These are phyloP conservation scores for Acrossocheilus wenchowensis DNA, from an alignment of 2,797 vertebrate species.

Conservation along the genomic window DNA sequence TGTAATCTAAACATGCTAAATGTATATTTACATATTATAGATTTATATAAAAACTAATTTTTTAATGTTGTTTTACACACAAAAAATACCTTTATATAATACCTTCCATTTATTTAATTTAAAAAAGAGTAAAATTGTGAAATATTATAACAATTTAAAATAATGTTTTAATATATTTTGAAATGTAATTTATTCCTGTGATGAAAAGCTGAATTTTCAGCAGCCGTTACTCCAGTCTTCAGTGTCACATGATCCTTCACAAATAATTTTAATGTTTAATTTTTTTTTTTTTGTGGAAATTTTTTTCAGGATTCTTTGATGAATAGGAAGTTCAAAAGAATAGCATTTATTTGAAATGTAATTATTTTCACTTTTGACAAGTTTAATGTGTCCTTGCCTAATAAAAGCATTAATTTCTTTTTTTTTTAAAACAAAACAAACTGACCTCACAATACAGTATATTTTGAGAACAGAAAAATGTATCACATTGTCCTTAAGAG, in stretches of 20 bases:
- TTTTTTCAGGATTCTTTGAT: neutral
- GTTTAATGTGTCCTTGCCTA: neutral
- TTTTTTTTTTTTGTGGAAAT: neutral
- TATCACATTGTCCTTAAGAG: neutral
- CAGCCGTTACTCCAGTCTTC: neutral
- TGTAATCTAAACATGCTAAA: neutral
- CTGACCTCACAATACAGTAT: neutral
- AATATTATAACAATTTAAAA: neutral
- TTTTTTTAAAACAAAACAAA: too few relatives aligned
- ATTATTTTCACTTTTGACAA: neutral
- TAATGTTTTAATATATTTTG: neutral
- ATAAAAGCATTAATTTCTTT: neutral
- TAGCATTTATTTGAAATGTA: neutral
- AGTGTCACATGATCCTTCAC: neutral
- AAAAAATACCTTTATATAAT: neutral
- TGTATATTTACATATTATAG: neutral
- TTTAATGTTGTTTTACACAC: neutral
- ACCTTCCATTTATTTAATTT: neutral
- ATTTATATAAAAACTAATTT: neutral
- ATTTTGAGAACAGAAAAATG: neutral
- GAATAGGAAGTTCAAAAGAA: neutral
- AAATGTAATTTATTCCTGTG: neutral
- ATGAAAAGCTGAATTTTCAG: neutral
- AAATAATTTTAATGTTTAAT: neutral
- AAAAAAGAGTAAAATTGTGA: neutral